phyloP scores from a whole-genome alignment of 2,797 vertebrate genomes.

The Lagorchestes hirsutus region DNA sequence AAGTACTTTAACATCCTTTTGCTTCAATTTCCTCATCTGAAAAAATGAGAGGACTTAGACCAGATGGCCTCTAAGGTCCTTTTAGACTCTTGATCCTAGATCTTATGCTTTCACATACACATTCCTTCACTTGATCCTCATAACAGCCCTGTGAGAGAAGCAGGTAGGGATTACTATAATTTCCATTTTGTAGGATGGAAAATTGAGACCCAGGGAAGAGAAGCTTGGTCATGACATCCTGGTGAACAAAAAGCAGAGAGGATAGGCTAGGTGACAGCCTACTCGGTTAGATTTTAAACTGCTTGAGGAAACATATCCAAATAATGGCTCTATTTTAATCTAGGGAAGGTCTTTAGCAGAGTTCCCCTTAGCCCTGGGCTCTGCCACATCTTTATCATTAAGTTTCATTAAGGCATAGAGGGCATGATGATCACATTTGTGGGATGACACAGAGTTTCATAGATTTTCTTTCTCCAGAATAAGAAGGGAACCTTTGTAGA shows the following conservation, averaged over 20 bases:
- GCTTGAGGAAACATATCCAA: background rate
- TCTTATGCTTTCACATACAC: background rate
- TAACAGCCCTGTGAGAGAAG: background rate
- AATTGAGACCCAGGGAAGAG: background rate
- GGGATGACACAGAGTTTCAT: background rate
- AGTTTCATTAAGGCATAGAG: background rate
- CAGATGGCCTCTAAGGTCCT: background rate
- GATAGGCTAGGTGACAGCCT: background rate
- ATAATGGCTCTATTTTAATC: background rate
- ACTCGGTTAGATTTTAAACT: background rate
- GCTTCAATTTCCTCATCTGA: background rate
- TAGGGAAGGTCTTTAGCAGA: background rate
- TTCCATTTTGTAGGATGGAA: background rate
- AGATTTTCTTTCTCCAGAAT: background rate
- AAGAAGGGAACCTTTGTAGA: background rate
- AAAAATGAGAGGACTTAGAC: background rate
- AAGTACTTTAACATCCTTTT: background rate
- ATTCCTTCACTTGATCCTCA: background rate
- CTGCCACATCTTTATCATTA: background rate
- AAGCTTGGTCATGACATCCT: background rate
- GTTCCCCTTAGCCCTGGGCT: background rate
- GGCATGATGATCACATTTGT: background rate
- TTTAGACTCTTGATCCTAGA: background rate
- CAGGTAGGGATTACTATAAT: background rate
- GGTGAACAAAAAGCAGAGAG: background rate